Evolutionary conservation across 2,113 vertebrate genomes (phyloP).

Genomic region (Deroptyus accipitrinus): DNA sequence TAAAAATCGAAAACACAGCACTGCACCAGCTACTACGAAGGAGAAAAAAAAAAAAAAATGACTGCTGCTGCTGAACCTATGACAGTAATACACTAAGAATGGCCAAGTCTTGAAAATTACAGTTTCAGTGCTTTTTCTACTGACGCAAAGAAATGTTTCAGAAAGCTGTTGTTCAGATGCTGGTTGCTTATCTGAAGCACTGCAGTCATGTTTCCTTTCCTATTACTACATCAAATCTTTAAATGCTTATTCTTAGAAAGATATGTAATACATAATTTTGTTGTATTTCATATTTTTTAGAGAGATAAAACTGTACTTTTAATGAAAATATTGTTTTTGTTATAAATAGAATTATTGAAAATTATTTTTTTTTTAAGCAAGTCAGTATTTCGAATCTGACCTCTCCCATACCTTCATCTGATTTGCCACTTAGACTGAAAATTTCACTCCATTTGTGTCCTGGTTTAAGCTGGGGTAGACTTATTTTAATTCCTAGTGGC

Average conservation of each 20-base stretch:
- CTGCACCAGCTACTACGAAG: no score
- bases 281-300: not conserved
- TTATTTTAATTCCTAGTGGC: not conserved
- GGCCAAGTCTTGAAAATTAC: not conserved
- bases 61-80: no score
- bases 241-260: not conserved
- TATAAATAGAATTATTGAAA: not conserved
- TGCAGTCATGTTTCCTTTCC: not conserved
- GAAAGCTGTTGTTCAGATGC: not conserved
- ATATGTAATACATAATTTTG: rapidly evolving
- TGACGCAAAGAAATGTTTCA: not conserved
- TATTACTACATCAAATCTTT: not conserved
- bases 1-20: no score
- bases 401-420: not conserved
- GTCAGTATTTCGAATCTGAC: not conserved
- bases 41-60: no score
- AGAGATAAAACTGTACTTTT: not conserved
- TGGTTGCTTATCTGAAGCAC: not conserved
- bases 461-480: not conserved
- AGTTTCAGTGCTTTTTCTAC: not conserved
- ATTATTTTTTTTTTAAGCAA: not conserved
- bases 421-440: not conserved
- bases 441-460: not conserved
- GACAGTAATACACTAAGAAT: not conserved
- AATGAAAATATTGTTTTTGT: not conserved